These are phyloP conservation scores for Acyrthosiphon pisum DNA, from an alignment of 1,140 invertebrate genomes.

Conservation along the genomic window DNA sequence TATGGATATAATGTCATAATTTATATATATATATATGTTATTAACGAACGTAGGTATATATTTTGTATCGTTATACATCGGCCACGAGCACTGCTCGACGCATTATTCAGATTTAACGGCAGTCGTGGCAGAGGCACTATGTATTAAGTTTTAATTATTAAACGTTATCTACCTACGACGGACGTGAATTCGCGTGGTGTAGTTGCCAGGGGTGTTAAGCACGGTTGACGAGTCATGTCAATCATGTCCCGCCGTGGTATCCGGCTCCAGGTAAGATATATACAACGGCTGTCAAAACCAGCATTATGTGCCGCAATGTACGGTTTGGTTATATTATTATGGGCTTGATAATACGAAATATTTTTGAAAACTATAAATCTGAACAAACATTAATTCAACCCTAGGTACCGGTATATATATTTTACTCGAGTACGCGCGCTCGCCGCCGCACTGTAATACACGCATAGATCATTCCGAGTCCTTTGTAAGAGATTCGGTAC, in stretches of 20 bases:
- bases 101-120: constrained; percentile 4
- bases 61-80: background rate
- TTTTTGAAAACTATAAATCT: background rate
- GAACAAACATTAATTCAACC: background rate
- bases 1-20: background rate
- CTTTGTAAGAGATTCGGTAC: background rate
- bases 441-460: background rate
- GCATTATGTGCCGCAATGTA: background rate
- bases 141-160: constrained; percentile 8
- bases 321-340: background rate
- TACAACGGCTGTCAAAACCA: background rate
- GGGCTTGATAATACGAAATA: background rate
- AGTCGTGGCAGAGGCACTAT: background rate
- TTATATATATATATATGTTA: too few relatives aligned
- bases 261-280: background rate
- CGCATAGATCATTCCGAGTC: background rate
- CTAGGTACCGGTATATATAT: too few relatives aligned
- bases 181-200: background rate
- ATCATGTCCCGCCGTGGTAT: background rate
- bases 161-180: background rate
- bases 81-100: background rate
- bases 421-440: background rate
- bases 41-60: background rate
- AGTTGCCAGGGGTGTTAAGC: background rate
- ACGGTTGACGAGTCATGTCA: background rate